Percentiles rank a stretch among this genome's conserved stretches.
phyloP scores from a whole-genome alignment of 2,113 vertebrate genomes.

The Atractosteus spatula region DNA sequence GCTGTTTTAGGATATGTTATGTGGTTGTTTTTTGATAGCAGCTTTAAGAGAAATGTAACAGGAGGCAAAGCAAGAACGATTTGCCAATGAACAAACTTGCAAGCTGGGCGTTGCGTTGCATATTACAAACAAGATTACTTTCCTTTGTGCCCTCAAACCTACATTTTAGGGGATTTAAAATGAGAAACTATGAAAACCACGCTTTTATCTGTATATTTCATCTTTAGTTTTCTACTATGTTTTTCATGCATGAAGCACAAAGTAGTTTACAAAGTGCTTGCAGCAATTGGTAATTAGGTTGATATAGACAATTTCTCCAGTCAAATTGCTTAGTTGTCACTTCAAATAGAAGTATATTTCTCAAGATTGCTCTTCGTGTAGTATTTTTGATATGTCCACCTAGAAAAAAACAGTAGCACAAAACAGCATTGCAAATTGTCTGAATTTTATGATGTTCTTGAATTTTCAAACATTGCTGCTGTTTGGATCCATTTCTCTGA shows the following conservation, averaged over 20 bases:
- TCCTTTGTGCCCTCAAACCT: slow-evolving; percentile 60
- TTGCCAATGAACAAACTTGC: slow-evolving; percentile 60
- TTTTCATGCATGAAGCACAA: slow-evolving; percentile 52
- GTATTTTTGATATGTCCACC: no score
- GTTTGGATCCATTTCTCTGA: no score
- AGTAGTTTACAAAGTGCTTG: slow-evolving; percentile 57
- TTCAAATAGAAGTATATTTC: slow-evolving; percentile 39
- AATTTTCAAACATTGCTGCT: no score
- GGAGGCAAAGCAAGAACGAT: slow-evolving; percentile 23
- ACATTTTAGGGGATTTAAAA: slow-evolving; percentile 49
- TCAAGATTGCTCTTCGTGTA: slow-evolving; percentile 30
- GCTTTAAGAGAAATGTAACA: slow-evolving; percentile 41
- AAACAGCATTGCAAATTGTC: no score
- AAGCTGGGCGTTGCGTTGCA: slow-evolving; percentile 69
- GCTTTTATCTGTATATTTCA: slow-evolving; percentile 62
- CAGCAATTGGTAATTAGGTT: slow-evolving; percentile 61
- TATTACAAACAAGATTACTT: slow-evolving; percentile 79
- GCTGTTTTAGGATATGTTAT: slow-evolving; percentile 64
- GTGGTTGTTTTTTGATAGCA: slow-evolving; percentile 65
- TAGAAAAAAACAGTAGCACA: no score
- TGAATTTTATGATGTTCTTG: no score
- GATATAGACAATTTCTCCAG: slow-evolving; percentile 50
- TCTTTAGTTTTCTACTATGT: slow-evolving; percentile 59
- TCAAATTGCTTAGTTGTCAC: slow-evolving; percentile 39
- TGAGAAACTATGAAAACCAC: slow-evolving; percentile 49